Base-by-base conservation (phyloP, 2,113 vertebrate genomes). In the Dicaeum eximium region DNA sequence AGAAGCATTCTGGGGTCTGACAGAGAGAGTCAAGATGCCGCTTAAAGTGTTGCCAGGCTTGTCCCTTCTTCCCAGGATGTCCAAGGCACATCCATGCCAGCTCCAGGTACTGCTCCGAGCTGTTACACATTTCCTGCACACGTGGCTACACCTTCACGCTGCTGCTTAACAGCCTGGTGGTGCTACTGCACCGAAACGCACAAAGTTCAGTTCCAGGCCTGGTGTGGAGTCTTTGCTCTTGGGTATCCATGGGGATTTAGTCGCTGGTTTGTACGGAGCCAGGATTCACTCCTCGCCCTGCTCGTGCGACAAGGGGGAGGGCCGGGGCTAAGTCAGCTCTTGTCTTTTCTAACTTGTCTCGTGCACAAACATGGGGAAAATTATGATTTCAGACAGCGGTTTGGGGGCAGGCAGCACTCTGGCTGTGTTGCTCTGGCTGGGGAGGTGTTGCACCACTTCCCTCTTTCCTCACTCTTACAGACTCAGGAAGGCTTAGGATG, bases 51-150 rank as follows among this genome's bases (percentile, higher is more conserved):
- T 51, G 44, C 17, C 10, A 50, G 42, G 38, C 28, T 67, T 30
- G 19, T 51, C 31, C 53, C 33, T 83, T 54, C 28, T 27, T 37
- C 42, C 45, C 47, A 21, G 47, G 3, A 1, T 30, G 14, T 37
- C 5, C 37, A 11, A 1, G 21, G 4, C 27, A 1, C n/a, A 6
- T 19, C 65, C 18, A 0, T 6, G 42, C 10, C n/a, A 0, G 1
- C 42, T 66, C 20, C 21, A 7, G 42, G 62, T 14, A 30, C 66
- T 31, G 61, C 80, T 45, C 56, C 0, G 3, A 38, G 60, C 22
- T 24, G 35, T 10, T 5, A 9, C 54, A 3, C 0, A 0, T 11
- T 6, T 2, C 33, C 48, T 9, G 12, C 48, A 2, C 11, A 7
- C 20, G 13, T 3, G 33, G 23, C 14, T 9, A 3, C 11, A 0